phyloP scores from a whole-genome alignment of 2,888 invertebrate species.

The Lasius fuliginosus region DNA sequence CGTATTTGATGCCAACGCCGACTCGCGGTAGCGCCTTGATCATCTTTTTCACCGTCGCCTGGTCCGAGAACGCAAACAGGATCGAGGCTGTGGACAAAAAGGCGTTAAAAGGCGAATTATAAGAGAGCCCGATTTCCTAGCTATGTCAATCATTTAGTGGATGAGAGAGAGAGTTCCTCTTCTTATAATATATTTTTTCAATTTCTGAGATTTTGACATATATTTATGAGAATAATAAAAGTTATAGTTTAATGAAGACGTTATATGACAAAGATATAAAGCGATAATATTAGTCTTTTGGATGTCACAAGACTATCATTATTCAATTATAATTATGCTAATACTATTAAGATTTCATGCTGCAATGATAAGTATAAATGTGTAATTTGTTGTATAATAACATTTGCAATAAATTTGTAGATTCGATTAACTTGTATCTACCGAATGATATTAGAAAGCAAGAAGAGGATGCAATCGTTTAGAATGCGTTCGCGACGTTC shows the following conservation, averaged over 20 bases:
- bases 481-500: conserved; percentile 29
- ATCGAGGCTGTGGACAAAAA: conserved; percentile 94
- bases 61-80: conserved; percentile 99
- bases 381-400: conserved; percentile 8
- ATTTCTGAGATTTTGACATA: not conserved
- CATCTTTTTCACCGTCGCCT: conserved; percentile 98
- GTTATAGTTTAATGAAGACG: conserved; percentile 6
- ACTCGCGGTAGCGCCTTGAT: conserved; percentile 98
- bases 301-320: not conserved
- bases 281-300: not conserved
- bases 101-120: conserved; percentile 77
- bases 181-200: not conserved
- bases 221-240: conserved; percentile 8
- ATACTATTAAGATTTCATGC: conserved; percentile 2
- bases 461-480: conserved; percentile 57
- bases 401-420: not conserved
- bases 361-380: conserved; percentile 5
- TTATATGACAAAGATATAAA: conserved; percentile 19
- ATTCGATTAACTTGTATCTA: conserved; percentile 7
- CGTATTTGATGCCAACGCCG: conserved; percentile 99
- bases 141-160: conserved; percentile 65
- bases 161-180: conserved; percentile 55
- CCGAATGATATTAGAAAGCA: conserved; percentile 16
- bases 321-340: conserved; percentile 30
- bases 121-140: conserved; percentile 48